These are phyloP conservation scores for Neoarius graeffei DNA, from an alignment of 2,113 vertebrate species.

Conservation along the genomic window DNA sequence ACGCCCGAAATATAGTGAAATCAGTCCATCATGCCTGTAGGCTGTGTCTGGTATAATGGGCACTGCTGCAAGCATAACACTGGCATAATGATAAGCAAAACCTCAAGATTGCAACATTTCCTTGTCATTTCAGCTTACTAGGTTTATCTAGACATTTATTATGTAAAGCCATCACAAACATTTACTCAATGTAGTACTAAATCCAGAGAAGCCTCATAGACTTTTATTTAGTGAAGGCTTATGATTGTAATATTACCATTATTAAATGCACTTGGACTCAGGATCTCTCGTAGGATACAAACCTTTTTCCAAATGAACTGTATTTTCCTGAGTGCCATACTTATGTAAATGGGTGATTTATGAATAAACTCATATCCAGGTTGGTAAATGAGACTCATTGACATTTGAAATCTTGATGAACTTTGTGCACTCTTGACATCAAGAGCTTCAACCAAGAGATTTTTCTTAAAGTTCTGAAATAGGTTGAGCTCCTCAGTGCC, in stretches of 20 bases:
- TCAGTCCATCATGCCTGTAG: background rate
- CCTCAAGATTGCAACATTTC: too few species aligned
- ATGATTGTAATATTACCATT: background rate
- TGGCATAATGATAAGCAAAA: too few species aligned
- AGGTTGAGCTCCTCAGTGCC: background rate
- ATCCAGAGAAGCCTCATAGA: background rate
- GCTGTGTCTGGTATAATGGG: background rate
- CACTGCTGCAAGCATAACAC: background rate
- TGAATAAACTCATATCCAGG: background rate
- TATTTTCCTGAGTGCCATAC: background rate
- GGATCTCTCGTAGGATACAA: background rate
- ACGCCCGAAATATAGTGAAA: conserved; percentile 1
- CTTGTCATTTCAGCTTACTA: background rate
- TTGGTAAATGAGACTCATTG: background rate
- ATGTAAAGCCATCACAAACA: background rate
- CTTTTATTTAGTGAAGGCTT: background rate
- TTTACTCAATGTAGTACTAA: background rate
- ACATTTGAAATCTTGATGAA: background rate
- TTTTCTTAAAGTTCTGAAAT: background rate
- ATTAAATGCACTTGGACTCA: background rate
- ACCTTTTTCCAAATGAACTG: background rate
- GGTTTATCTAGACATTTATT: background rate
- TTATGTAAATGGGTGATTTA: background rate
- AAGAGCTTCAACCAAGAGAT: background rate
- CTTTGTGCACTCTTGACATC: background rate